Percentiles rank a stretch among this genome's conserved stretches.
Conservation (phyloP, 37 sponge, comb jelly and placozoan genomes). For the Hormiphora californensis region DNA sequence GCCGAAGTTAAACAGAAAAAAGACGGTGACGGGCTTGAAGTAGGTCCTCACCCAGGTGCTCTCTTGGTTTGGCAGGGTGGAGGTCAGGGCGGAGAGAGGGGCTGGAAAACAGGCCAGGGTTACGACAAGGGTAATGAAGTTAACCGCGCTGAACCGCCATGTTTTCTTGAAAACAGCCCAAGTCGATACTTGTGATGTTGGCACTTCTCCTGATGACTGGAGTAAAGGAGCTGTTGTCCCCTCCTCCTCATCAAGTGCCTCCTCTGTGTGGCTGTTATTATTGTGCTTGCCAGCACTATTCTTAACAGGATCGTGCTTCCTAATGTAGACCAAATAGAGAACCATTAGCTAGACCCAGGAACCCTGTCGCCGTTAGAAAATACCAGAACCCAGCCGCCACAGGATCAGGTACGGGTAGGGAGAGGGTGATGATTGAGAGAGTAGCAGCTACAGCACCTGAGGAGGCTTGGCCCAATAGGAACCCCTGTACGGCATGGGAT, state of each 20-base stretch:
- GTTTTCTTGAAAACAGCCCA: slow-evolving; percentile 38
- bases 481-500: neutral
- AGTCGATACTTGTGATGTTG: too few species aligned
- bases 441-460: neutral
- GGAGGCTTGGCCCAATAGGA: neutral
- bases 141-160: neutral
- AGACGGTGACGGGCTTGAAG: slow-evolving; percentile 23
- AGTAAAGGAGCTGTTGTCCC: too few species aligned
- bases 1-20: neutral
- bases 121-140: neutral
- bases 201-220: too few species aligned
- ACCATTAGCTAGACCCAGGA: neutral
- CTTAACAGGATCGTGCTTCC: too few species aligned
- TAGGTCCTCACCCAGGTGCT: neutral
- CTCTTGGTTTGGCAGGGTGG: neutral
- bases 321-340: neutral
- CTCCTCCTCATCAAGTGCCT: too few species aligned
- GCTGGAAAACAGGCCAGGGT: slow-evolving; percentile 1
- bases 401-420: slow-evolving; percentile 16
- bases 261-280: too few species aligned
- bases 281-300: too few species aligned
- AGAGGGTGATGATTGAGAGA: slow-evolving; percentile 18
- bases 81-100: neutral
- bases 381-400: slow-evolving; percentile 33
- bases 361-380: slow-evolving; percentile 3